Evolutionary conservation across 2,888 invertebrate genomes (phyloP).

Genomic region (Desoria tigrina): DNA sequence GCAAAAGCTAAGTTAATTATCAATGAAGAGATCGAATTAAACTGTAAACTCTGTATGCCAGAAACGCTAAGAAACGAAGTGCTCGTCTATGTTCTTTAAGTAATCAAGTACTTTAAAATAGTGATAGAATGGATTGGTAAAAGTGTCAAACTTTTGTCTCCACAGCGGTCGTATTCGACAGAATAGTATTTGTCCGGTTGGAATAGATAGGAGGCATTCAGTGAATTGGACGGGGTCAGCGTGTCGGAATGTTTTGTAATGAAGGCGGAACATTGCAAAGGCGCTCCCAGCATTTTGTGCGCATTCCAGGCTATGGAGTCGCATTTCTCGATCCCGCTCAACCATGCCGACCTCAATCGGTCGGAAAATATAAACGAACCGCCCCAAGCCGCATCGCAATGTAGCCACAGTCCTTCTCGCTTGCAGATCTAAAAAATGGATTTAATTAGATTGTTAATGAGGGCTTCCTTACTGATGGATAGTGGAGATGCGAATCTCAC

Average conservation of each 20-base stretch:
- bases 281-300: slow-evolving; percentile 80
- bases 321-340: slow-evolving; percentile 70
- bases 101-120: too few relatives aligned
- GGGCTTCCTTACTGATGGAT: too few relatives aligned
- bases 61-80: too few relatives aligned
- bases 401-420: slow-evolving; percentile 72
- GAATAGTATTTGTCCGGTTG: slow-evolving; percentile 84
- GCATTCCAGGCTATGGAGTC: slow-evolving; percentile 83
- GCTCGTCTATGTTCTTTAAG: too few relatives aligned
- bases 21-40: too few relatives aligned
- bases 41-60: too few relatives aligned
- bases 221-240: slow-evolving; percentile 69
- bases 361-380: slow-evolving; percentile 72
- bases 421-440: slow-evolving; percentile 56
- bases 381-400: slow-evolving; percentile 82
- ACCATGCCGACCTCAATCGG: slow-evolving; percentile 62
- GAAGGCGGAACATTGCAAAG: slow-evolving; percentile 75
- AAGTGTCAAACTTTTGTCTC: slow-evolving; percentile 69
- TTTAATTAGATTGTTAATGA: not conserved
- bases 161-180: slow-evolving; percentile 70
- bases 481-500: too few relatives aligned
- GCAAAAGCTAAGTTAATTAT: too few relatives aligned
- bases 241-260: slow-evolving; percentile 65
- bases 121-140: not conserved
- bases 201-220: slow-evolving; percentile 74